Evolutionary conservation across 2,888 invertebrate species (phyloP).

Genomic region (Scaptomyza caliginosa): DNA sequence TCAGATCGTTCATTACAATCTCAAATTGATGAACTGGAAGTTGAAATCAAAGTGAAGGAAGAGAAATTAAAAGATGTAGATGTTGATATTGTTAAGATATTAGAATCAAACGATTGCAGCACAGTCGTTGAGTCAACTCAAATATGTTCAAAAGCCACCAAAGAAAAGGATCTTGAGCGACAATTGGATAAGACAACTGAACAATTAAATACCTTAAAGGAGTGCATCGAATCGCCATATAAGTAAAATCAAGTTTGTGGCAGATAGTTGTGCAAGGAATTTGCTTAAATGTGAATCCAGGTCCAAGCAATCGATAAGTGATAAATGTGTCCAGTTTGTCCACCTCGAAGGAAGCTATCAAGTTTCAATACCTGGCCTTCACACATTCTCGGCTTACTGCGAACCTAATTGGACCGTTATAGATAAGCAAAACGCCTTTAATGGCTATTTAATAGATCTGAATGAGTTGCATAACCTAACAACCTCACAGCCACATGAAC

Average conservation of each 20-base stretch:
- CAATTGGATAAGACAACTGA: not conserved
- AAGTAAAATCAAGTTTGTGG: not conserved
- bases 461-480: not conserved
- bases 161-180: not conserved
- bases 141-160: not conserved
- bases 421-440: not conserved
- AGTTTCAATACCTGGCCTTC: not conserved
- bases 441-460: conserved; percentile 2
- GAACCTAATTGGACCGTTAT: not conserved
- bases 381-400: not conserved
- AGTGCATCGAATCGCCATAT: too few relatives aligned
- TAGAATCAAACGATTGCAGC: not conserved
- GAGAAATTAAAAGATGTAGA: not conserved
- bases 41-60: not conserved
- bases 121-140: not conserved
- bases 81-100: not conserved
- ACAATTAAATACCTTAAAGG: too few relatives aligned
- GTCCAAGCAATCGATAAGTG: not conserved
- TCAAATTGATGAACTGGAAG: not conserved
- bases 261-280: not conserved
- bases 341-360: not conserved
- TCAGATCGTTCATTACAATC: not conserved
- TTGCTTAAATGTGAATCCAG: not conserved
- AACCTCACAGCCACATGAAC: not conserved
- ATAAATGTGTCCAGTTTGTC: not conserved